These are phyloP conservation scores for Noctuana brunneofusca DNA, from an alignment of 2,888 invertebrate species.

Conservation along the genomic window DNA sequence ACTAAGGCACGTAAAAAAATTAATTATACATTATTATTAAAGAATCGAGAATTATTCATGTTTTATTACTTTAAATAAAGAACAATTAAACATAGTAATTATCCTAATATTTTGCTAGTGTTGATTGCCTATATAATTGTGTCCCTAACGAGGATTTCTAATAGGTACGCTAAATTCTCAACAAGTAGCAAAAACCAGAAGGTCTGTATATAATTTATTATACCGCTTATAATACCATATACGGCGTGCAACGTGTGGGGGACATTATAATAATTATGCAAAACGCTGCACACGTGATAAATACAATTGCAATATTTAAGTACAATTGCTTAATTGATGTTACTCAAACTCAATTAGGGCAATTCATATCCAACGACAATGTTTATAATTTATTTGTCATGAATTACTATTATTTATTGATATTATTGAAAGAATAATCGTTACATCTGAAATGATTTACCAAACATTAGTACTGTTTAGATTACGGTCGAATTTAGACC, in stretches of 20 bases:
- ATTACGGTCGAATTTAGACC: too few relatives aligned
- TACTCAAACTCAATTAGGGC: constrained; percentile 3
- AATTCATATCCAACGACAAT: background rate
- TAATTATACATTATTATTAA: too few relatives aligned
- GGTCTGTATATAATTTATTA: background rate
- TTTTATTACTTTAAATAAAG: background rate
- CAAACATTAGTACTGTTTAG: too few relatives aligned
- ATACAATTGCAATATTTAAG: background rate
- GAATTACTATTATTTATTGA: too few relatives aligned
- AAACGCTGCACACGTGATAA: background rate
- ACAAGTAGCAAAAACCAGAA: background rate
- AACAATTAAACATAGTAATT: background rate
- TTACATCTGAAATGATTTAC: too few relatives aligned
- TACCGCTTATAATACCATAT: background rate
- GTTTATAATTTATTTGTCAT: background rate
- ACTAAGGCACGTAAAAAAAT: too few relatives aligned
- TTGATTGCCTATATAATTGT: too few relatives aligned
- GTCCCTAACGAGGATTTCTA: background rate
- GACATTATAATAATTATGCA: constrained; percentile 2
- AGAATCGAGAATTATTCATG: too few relatives aligned
- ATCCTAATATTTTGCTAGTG: background rate
- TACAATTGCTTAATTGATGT: background rate
- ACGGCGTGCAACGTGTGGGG: background rate
- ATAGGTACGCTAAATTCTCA: background rate
- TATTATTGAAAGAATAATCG: too few relatives aligned